Conservation (phyloP, 2,888 invertebrate genomes). For the Hetaerina titia region DNA sequence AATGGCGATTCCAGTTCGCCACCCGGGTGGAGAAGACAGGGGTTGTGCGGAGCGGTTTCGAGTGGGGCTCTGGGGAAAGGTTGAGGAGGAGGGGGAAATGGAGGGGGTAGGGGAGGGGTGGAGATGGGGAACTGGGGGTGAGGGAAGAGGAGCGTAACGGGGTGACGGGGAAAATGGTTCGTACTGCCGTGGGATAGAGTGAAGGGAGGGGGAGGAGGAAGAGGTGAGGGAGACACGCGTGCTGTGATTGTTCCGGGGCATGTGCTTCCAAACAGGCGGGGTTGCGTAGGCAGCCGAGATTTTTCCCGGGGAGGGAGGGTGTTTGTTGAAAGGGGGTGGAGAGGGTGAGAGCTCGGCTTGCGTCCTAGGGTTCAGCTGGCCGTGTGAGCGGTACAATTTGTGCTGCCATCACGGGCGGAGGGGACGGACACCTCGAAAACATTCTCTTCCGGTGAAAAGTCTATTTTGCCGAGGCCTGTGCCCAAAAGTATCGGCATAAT, state of each 20-base stretch:
- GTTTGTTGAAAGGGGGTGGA: background rate
- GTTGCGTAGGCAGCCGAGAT: background rate
- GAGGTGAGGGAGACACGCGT: background rate
- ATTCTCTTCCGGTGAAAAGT: too few species aligned
- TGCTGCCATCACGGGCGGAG: background rate
- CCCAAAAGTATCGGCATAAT: too few species aligned
- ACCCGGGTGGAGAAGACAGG: background rate
- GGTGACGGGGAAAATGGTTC: background rate
- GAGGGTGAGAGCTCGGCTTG: background rate
- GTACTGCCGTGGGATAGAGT: background rate
- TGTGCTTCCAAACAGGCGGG: background rate
- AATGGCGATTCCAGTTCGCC: slow-evolving; percentile 24
- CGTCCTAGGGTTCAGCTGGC: slow-evolving; percentile 1
- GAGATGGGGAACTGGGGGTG: background rate
- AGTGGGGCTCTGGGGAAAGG: background rate
- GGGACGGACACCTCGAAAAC: too few species aligned
- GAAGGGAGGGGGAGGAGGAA: background rate
- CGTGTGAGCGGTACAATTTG: background rate
- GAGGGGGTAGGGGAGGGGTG: background rate
- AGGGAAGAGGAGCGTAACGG: background rate
- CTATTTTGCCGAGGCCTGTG: too few species aligned
- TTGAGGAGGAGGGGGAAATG: background rate
- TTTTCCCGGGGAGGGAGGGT: background rate
- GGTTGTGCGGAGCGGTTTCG: background rate
- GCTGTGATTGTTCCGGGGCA: background rate